Conservation (phyloP, 2,113 vertebrate species). For the Ceuthmochares aereus region DNA sequence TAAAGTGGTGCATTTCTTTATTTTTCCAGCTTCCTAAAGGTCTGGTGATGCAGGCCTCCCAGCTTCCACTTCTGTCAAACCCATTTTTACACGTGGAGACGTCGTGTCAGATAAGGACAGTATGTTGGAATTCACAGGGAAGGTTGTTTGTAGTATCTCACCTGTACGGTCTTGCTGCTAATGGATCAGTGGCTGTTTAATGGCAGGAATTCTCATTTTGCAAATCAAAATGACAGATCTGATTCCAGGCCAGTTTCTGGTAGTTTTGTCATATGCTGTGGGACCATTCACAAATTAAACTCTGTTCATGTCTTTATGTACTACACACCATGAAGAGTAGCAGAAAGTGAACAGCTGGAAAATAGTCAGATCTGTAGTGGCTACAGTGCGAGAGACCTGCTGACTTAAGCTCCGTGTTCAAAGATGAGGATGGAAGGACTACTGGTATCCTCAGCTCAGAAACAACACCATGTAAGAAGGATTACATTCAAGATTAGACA, state of each 20-base stretch:
- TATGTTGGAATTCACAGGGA: not conserved
- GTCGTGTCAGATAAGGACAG: not conserved
- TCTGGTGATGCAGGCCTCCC: not conserved
- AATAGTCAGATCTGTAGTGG: not conserved
- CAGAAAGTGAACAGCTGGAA: not conserved
- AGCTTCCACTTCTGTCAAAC: not conserved
- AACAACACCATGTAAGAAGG: not conserved
- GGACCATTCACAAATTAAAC: not conserved
- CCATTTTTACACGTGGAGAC: not conserved
- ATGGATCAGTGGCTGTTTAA: not conserved
- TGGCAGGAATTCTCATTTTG: not conserved
- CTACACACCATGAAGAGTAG: not conserved
- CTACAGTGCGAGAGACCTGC: not conserved
- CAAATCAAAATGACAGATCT: not conserved
- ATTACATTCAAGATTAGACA: slow-evolving; percentile 33
- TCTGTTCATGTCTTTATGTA: not conserved
- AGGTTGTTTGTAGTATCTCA: not conserved
- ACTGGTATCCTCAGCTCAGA: not conserved
- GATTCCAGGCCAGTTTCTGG: not conserved
- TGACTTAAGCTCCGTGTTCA: not conserved
- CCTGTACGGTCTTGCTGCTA: not conserved
- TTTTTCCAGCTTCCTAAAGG: not conserved
- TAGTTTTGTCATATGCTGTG: not conserved
- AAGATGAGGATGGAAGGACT: not conserved
- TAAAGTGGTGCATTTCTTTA: not conserved